These are phyloP conservation scores for Peromyscus aztecus DNA, from an alignment of 2,797 vertebrate species.

Conservation along the genomic window DNA sequence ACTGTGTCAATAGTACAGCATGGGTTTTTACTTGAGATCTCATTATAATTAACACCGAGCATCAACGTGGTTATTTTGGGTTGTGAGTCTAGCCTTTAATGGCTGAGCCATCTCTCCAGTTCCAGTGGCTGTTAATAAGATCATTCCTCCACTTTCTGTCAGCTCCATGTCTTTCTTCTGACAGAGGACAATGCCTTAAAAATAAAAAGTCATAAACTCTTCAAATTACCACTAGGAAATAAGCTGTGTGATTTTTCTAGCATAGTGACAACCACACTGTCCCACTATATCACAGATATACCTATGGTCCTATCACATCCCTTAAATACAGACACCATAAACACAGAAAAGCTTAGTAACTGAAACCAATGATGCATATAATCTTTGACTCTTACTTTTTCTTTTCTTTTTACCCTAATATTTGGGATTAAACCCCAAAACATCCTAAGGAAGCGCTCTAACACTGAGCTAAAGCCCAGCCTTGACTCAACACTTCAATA, in stretches of 20 bases:
- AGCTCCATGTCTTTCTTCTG: neutral
- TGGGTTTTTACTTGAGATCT: neutral
- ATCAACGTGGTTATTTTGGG: neutral
- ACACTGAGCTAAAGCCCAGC: neutral
- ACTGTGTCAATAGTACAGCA: neutral
- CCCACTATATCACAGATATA: neutral
- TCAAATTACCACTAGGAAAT: neutral
- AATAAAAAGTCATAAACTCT: neutral
- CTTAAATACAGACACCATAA: conserved; percentile 1
- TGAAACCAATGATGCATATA: neutral
- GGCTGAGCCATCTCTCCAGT: neutral
- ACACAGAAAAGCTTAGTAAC: conserved; percentile 25
- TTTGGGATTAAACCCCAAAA: neutral
- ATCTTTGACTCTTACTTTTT: conserved; percentile 12
- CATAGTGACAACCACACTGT: neutral
- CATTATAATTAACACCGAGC: neutral
- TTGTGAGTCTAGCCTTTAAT: neutral
- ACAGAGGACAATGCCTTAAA: neutral
- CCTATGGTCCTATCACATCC: conserved; percentile 14
- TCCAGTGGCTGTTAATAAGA: neutral
- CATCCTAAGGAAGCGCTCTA: neutral
- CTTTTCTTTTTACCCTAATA: neutral
- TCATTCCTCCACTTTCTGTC: neutral
- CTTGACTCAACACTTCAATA: neutral
- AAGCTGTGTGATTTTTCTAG: neutral